Evolutionary conservation across 2,113 vertebrate genomes (phyloP).

Genomic region (Toxotes jaculatrix): DNA sequence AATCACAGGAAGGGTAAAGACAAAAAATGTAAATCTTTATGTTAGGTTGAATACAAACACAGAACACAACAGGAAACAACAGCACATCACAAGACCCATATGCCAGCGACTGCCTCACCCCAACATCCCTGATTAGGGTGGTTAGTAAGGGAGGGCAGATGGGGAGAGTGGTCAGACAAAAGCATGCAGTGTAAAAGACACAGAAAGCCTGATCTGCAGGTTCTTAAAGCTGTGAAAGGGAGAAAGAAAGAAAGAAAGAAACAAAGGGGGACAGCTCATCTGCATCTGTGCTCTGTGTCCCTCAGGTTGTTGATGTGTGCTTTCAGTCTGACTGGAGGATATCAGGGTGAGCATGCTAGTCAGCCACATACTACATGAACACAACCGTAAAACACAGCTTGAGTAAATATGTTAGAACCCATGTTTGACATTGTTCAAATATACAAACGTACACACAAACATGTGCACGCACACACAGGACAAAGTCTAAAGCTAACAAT

Average conservation of each 20-base stretch:
- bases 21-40: constrained; percentile 80
- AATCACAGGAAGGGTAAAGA: constrained; percentile 81
- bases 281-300: constrained; percentile 37
- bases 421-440: constrained; percentile 70
- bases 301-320: constrained; percentile 59
- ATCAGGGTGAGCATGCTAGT: constrained; percentile 67
- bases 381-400: constrained; percentile 65
- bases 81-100: constrained; percentile 63
- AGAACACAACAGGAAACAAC: constrained; percentile 70
- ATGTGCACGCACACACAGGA: constrained; percentile 59
- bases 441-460: constrained; percentile 62
- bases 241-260: constrained; percentile 16
- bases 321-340: constrained; percentile 72
- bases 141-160: constrained; percentile 44
- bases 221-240: constrained; percentile 55
- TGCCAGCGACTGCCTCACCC: constrained; percentile 39
- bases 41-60: constrained; percentile 78
- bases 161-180: constrained; percentile 71
- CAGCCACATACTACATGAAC: constrained; percentile 50
- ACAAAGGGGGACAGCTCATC: constrained; percentile 18
- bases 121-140: constrained; percentile 55
- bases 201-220: constrained; percentile 59
- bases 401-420: constrained; percentile 64
- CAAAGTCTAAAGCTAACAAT: constrained; percentile 75
- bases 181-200: constrained; percentile 74